phyloP scores from a whole-genome alignment of 2,888 invertebrate species.

The Ophraella communa region DNA sequence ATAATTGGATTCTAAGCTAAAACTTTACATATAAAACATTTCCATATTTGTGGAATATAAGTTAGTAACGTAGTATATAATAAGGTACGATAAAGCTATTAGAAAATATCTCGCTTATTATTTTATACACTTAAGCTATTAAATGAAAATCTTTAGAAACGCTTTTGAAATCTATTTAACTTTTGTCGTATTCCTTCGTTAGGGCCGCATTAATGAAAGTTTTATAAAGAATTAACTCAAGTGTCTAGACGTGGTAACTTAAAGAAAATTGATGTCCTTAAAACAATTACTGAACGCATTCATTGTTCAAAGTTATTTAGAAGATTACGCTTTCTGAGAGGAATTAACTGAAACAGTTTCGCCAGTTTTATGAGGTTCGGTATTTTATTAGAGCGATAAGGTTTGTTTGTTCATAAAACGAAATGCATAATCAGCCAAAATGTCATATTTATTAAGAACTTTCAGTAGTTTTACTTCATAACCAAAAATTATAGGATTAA shows the following conservation, averaged over 20 bases:
- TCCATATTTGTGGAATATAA: too few relatives aligned
- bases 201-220: not conserved
- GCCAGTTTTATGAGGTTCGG: not conserved
- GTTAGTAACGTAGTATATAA: too few relatives aligned
- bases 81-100: too few relatives aligned
- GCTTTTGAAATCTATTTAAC: not conserved
- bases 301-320: not conserved
- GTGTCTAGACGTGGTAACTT: conserved; percentile 3
- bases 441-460: too few relatives aligned
- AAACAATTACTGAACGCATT: not conserved
- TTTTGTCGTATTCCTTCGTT: not conserved
- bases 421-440: too few relatives aligned
- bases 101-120: not conserved
- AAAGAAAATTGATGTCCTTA: not conserved
- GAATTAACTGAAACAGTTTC: not conserved
- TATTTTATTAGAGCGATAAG: too few relatives aligned
- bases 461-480: too few relatives aligned
- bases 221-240: conserved; percentile 2
- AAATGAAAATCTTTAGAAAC: not conserved
- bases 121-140: not conserved
- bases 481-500: too few relatives aligned
- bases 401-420: not conserved
- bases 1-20: too few relatives aligned
- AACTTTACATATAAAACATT: too few relatives aligned
- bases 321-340: not conserved